Base-by-base conservation (phyloP, 2,797 vertebrate genomes). In the Catharus ustulatus region DNA sequence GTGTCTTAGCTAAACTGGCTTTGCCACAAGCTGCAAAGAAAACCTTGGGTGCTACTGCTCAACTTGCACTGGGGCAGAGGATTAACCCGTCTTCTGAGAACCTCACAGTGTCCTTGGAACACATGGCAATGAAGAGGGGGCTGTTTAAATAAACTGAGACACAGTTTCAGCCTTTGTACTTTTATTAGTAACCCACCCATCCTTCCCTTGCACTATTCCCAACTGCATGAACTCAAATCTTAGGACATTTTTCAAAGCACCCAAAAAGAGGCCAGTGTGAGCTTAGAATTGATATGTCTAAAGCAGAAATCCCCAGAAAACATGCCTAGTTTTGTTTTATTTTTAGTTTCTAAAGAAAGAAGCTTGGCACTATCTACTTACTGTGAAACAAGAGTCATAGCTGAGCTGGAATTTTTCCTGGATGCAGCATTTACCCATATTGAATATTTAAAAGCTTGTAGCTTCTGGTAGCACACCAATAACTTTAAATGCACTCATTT, bases 1-100 rank as follows among this genome's bases (percentile, higher is more conserved):
- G 78, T 54, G 92, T 94, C 97, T 97, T 94, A 97, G 97, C 97
- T 93, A 91, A 98, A 98, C 96, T 98, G 63, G 95, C 93, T 94
- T 94, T 68, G 77, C 48, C 91, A 84, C 57, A 93, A 96, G 84
- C 43, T 67, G 81, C 55, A 94, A 79, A 91, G 76, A 89, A 86
- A 78, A 34, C 22, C 10, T 24, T 15, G 13, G 51, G 13, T 6
- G 3, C 48, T 68, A 26, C 51, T 3, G 2, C 83, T 90, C 29
- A 46, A 15, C 36, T 72, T 48, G 13, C 9, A 32, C 3, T 38
- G 86, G 76, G 36, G 22, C 54, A 66, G 32, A 62, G 42, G 67
- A 73, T 72, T 66, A 94, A 91, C 52, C 51, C 81, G 36, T 40
- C 58, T 63, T 81, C 63, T 87, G 51, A 90, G 59, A 86, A 49